Conservation (phyloP, 2,797 vertebrate species). For the Prionace glauca region DNA sequence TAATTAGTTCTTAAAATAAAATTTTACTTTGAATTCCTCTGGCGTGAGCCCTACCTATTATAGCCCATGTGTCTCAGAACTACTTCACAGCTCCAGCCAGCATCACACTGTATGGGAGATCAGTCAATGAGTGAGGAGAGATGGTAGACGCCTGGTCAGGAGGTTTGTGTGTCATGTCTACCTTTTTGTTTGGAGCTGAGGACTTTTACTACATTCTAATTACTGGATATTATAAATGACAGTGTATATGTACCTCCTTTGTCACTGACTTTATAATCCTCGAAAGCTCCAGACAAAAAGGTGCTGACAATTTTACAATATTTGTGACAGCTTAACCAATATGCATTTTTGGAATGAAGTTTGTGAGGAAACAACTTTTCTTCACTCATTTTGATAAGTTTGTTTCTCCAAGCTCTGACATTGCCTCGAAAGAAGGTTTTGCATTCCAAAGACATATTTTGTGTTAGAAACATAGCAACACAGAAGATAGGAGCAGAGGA, state of each 20-base stretch:
- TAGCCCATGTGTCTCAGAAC: not conserved
- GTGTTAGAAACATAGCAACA: no score
- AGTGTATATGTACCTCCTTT: no score
- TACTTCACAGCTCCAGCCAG: not conserved
- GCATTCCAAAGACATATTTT: not conserved
- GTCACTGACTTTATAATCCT: no score
- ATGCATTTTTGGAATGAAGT: not conserved
- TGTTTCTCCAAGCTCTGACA: not conserved
- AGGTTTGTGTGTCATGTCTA: not conserved
- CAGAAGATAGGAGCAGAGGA: no score
- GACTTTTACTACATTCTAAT: no score
- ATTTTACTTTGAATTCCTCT: not conserved
- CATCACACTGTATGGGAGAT: not conserved
- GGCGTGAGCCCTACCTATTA: not conserved
- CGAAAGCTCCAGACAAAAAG: no score
- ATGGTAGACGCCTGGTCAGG: not conserved
- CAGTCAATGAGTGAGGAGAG: not conserved
- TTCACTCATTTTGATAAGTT: not conserved
- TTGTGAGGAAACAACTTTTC: not conserved
- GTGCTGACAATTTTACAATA: not conserved
- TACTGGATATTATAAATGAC: no score
- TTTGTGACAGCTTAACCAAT: not conserved
- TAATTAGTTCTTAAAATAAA: conserved; percentile 25
- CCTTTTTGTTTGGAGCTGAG: not conserved
- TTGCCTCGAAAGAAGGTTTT: not conserved